Conservation (phyloP, 2,888 invertebrate species). For the Sepiola atlantica region DNA sequence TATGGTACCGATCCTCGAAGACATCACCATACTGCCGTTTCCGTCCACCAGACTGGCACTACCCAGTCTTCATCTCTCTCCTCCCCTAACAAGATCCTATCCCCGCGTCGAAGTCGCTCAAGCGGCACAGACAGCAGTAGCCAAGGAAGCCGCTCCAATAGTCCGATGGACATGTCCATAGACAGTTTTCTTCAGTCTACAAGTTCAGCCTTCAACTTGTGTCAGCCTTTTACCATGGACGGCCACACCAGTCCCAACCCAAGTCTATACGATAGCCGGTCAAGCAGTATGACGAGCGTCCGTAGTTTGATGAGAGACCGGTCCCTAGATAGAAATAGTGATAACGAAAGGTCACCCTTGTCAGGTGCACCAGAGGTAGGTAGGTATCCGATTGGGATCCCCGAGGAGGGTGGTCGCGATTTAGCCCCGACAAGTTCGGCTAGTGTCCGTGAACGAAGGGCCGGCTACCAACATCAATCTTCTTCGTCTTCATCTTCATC, state of each 20-base stretch:
- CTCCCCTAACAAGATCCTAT: constrained; percentile 35
- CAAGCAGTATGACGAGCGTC: constrained; percentile 62
- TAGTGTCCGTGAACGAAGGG: constrained; percentile 52
- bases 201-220: constrained; percentile 59
- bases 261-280: constrained; percentile 53
- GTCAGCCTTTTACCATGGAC: constrained; percentile 52
- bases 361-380: not conserved
- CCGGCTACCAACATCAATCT: not conserved
- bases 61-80: constrained; percentile 15
- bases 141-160: constrained; percentile 59
- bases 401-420: constrained; percentile 47
- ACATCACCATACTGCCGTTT: not conserved
- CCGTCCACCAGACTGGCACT: not conserved
- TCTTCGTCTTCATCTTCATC: constrained; percentile 45
- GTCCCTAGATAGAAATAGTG: constrained; percentile 71
- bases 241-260: constrained; percentile 53
- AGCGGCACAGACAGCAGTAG: constrained; percentile 51
- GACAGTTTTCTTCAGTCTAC: constrained; percentile 63
- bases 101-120: constrained; percentile 48
- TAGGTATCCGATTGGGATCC: constrained; percentile 49
- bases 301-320: constrained; percentile 65
- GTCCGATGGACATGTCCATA: constrained; percentile 68
- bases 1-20: constrained; percentile 10
- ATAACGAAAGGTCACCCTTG: constrained; percentile 45
- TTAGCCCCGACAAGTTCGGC: constrained; percentile 50